Evolutionary conservation across 2,113 vertebrate genomes (phyloP).

Genomic region (Atlantisia rogersi): DNA sequence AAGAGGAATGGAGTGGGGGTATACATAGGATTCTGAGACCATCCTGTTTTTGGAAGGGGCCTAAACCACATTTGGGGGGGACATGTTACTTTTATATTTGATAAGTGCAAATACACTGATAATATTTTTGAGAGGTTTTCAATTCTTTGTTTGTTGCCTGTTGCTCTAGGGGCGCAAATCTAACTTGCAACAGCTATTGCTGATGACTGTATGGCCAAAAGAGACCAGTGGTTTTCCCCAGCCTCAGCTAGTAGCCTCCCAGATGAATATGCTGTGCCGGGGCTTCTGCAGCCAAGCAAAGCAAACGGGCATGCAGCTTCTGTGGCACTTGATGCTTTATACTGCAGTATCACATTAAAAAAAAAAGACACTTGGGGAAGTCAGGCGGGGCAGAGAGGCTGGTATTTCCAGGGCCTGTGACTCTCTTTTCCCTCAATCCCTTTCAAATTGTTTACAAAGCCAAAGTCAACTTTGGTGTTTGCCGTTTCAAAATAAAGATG

Average conservation of each 20-base stretch:
- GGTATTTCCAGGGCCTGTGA: not conserved
- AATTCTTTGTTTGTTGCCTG: not conserved
- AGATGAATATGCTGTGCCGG: not conserved
- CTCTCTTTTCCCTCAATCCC: not conserved
- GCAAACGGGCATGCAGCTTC: not conserved
- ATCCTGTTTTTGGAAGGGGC: conserved; percentile 22
- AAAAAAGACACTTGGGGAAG: conserved; percentile 11
- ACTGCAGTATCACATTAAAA: not conserved
- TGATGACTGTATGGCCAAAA: not conserved
- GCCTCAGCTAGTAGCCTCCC: conserved; percentile 4
- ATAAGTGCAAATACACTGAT: conserved; percentile 44
- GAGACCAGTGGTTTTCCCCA: not conserved
- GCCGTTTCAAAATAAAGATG: not conserved
- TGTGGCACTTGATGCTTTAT: not conserved
- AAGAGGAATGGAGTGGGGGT: not conserved
- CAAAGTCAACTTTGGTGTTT: not conserved
- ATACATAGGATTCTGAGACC: conserved; percentile 51
- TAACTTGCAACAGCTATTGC: not conserved
- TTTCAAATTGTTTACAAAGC: conserved; percentile 3
- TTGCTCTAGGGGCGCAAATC: not conserved
- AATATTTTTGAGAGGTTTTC: conserved; percentile 47
- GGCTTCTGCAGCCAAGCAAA: conserved; percentile 48
- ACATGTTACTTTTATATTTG: not conserved
- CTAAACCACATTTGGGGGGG: not conserved
- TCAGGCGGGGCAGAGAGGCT: not conserved